phyloP scores from a whole-genome alignment of 2,888 invertebrate genomes.

The Trachelus tabidus region DNA sequence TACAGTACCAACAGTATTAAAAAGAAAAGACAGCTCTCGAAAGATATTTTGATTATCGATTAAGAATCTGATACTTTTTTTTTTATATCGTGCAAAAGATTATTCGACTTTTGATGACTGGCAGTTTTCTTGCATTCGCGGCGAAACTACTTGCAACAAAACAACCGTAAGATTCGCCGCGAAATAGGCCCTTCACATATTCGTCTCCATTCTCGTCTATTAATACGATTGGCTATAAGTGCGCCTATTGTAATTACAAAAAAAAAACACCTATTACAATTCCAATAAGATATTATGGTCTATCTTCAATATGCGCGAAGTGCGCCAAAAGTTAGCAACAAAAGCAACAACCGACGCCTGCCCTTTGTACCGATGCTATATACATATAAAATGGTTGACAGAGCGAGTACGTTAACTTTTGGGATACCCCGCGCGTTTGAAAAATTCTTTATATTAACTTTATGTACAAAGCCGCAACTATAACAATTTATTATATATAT shows the following conservation, averaged over 20 bases:
- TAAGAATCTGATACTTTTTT: neutral
- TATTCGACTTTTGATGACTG: neutral
- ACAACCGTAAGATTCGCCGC: slow-evolving; percentile 43
- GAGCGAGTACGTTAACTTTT: neutral
- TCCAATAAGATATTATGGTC: neutral
- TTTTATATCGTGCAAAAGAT: neutral
- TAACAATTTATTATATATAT: slow-evolving; percentile 25
- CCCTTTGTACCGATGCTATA: neutral
- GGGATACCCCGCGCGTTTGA: neutral
- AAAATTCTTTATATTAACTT: slow-evolving; percentile 11
- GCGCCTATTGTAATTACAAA: neutral
- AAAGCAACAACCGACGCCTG: neutral
- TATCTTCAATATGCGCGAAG: neutral
- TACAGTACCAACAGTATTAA: neutral
- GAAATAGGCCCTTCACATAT: neutral
- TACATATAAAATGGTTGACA: neutral
- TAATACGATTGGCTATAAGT: neutral
- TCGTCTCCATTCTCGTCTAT: neutral
- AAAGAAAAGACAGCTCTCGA: neutral
- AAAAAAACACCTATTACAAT: neutral
- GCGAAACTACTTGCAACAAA: slow-evolving; percentile 46
- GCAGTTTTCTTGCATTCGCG: slow-evolving; percentile 16
- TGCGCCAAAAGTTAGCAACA: neutral
- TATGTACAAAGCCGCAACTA: slow-evolving; percentile 45
- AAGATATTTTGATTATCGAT: neutral